Percentiles rank a stretch among this genome's conserved stretches.
phyloP scores from a whole-genome alignment of 2,888 invertebrate genomes.

The Acholoe squamosa region DNA sequence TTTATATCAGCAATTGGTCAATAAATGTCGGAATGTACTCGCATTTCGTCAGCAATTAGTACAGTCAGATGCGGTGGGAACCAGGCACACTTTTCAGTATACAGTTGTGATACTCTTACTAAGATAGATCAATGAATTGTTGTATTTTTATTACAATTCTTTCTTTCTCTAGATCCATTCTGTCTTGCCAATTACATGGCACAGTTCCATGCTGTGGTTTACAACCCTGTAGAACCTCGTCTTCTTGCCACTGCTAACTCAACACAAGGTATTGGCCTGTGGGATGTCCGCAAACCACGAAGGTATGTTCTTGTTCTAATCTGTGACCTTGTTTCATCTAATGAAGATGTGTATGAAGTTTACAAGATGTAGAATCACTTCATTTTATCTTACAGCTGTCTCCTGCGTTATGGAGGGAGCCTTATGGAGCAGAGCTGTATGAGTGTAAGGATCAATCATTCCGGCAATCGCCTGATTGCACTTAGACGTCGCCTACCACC shows the following conservation, averaged over 20 bases:
- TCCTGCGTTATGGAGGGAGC: slow-evolving; percentile 79
- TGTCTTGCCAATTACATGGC: slow-evolving; percentile 87
- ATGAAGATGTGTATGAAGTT: too few relatives aligned
- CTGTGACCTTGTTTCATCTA: too few relatives aligned
- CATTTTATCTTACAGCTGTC: slow-evolving; percentile 75
- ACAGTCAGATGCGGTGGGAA: too few relatives aligned
- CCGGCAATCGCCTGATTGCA: slow-evolving; percentile 91
- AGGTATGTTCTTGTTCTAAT: slow-evolving; percentile 36
- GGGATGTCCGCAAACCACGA: slow-evolving; percentile 92
- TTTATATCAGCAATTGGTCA: too few relatives aligned
- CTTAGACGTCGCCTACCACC: slow-evolving; percentile 93
- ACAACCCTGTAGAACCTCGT: slow-evolving; percentile 92
- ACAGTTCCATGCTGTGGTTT: slow-evolving; percentile 97
- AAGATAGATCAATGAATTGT: too few relatives aligned
- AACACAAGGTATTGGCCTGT: slow-evolving; percentile 93
- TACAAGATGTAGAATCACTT: too few relatives aligned
- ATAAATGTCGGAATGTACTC: too few relatives aligned
- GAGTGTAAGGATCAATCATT: slow-evolving; percentile 94
- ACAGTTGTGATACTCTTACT: too few relatives aligned
- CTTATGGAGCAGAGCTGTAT: slow-evolving; percentile 86
- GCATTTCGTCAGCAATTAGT: too few relatives aligned
- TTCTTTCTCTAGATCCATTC: slow-evolving; percentile 85
- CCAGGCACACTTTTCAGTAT: too few relatives aligned
- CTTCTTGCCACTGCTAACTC: slow-evolving; percentile 94
- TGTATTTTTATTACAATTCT: too few relatives aligned